Base-by-base conservation (phyloP, 2,888 invertebrate genomes). In the Priocnemis perturbator region DNA sequence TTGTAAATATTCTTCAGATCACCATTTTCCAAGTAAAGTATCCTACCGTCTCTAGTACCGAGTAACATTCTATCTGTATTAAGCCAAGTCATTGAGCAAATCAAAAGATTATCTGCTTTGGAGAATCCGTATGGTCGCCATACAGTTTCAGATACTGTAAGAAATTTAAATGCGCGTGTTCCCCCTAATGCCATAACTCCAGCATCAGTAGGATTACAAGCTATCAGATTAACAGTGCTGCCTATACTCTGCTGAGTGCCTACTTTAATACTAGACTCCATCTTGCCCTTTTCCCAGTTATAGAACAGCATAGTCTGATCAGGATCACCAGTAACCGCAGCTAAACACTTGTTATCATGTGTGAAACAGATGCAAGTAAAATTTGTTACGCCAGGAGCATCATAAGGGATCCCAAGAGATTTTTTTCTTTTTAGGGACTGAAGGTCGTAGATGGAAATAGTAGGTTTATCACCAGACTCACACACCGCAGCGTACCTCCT, bases 91-190 rank as follows among this genome's bases (percentile, higher is more conserved):
- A 94, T 93, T 57, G 93, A 93, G 14, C 94, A 93, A 78, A 96
- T 93, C 71, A 93, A 91, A 63, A 95, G 92, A 83, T 93, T 91
- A 44, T 97, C 96, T 47, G 94, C 93, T 87, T 97, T 97, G 75
- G 95, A 93, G 90, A 94, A 96, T 11, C 96, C 96, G 90, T 94
- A 96, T 73, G 95, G 95, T 45, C 95, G 92, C 93, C 96, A 94
- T 11, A 93, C 92, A 2, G 93, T 94, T 85, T 96, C 96, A 20
- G 93, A 91, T 52, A 94, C 94, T 37, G 94, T 94, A 89, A 96
- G 91, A 75, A 95, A 92, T 77, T 95, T 93, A 83, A 96, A 94
- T 3, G 93, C 92, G 63, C 92, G 92, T 48, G 91, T 90, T 0
- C 93, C 93, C 48, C 91, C 90, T 15, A 95, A 91, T 20, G 94